These are phyloP conservation scores for Gadopsis bispinosus DNA, from an alignment of 2,797 vertebrate species.

Conservation along the genomic window DNA sequence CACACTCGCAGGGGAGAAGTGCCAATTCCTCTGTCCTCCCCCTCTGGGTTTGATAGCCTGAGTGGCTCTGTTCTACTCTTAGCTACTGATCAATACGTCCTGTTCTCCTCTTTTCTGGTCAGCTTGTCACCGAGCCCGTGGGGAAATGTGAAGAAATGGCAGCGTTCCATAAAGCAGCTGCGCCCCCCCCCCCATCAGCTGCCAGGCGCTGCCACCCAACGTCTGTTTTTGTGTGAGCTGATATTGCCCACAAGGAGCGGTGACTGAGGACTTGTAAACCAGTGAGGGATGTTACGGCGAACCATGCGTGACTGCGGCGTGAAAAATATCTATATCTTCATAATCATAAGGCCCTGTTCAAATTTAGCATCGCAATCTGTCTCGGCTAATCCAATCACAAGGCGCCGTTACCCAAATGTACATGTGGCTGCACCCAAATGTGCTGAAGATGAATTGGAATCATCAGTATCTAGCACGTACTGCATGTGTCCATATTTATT, in stretches of 20 bases:
- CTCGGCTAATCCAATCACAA: not conserved
- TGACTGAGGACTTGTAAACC: constrained; percentile 13
- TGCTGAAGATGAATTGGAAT: not conserved
- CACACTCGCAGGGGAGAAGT: constrained; percentile 64
- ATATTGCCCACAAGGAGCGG: constrained; percentile 17
- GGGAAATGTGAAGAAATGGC: constrained; percentile 69
- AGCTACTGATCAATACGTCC: constrained; percentile 77
- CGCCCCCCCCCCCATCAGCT: constrained; percentile 28
- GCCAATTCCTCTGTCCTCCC: constrained; percentile 70
- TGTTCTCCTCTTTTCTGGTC: constrained; percentile 68
- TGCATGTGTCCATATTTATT: not conserved
- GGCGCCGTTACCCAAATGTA: not conserved
- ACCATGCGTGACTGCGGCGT: not conserved
- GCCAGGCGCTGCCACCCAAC: constrained; percentile 23
- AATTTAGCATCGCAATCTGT: not conserved
- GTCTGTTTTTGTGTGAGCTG: constrained; percentile 47
- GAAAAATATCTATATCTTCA: constrained; percentile 7
- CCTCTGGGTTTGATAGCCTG: constrained; percentile 63
- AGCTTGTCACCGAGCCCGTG: constrained; percentile 65
- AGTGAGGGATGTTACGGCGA: constrained; percentile 8
- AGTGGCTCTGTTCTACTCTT: constrained; percentile 71
- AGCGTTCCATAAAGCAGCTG: constrained; percentile 62
- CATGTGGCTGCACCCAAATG: not conserved
- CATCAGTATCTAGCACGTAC: no score
- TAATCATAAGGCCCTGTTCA: not conserved